Base-by-base conservation (phyloP, 2,113 vertebrate species). In the Rhabdomys dilectus region DNA sequence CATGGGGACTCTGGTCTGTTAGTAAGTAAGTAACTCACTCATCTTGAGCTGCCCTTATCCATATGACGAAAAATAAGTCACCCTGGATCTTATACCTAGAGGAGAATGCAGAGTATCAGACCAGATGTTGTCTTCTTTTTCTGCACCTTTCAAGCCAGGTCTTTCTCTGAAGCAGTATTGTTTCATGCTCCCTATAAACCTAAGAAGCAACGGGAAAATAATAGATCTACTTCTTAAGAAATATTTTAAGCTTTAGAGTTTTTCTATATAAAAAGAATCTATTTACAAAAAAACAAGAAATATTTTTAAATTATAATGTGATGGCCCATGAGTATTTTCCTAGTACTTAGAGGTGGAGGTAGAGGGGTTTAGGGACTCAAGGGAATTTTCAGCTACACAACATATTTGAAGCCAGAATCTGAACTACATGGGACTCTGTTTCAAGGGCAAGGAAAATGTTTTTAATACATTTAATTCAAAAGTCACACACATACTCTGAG, bases 401-500 rank as follows among this genome's bases (percentile, higher is more conserved):
- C 3, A 9, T 36, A 13, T 70, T 68, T 68, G 64, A 70, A 51
- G 45, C 31, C 19, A 87, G 31, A 21, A 51, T 51, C 31, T 51
- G 29, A 1, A 73, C 24, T 88, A 88, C 48, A 39, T 3, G 0
- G 5, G 24, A 73, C 36, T 36, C 24, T 53, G 48, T 22, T 39
- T 72, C 13, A 72, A 72, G 1, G 7, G 12, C 1, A 51, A 66
- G n/a, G 22, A 31, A 15, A 58, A 56, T 31, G 21, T 51, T 36
- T 51, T 56, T 80, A 58, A 45, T 58, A 9, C 64, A 58, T 36
- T 91, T 89, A 86, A 60, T 95, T 31, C 22, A 58, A 91, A 95
- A 94, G n/a, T 36, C 64, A 58, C 4, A 56, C 22, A 58, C 48
- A 56, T 5, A 88, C 21, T 22, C 48, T 70, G 68, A 36, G 34